phyloP scores from a whole-genome alignment of 2,888 invertebrate genomes.

The Choristoneura rosaceana region DNA sequence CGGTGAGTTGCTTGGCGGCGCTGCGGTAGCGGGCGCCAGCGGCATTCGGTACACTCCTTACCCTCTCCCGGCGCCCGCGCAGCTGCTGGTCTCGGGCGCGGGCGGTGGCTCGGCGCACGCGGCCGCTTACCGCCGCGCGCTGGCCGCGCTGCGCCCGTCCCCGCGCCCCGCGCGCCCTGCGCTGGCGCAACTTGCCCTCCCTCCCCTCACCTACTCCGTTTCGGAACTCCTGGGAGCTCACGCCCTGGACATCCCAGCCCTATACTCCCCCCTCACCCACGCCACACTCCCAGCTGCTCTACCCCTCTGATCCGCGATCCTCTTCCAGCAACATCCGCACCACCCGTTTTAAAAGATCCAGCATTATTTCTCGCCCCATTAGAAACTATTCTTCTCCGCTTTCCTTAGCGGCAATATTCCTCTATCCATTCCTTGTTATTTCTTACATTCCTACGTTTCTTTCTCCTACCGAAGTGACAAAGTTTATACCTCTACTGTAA shows the following conservation, averaged over 20 bases:
- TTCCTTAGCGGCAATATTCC: conserved; percentile 54
- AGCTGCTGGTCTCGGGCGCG: conserved; percentile 74
- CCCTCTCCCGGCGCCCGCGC: conserved; percentile 84
- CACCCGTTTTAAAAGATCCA: conserved; percentile 68
- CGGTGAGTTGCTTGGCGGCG: conserved; percentile 97
- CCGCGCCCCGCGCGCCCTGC: conserved; percentile 73
- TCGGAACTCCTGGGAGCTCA: conserved; percentile 87
- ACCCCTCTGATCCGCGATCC: conserved; percentile 82
- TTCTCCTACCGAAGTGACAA: conserved; percentile 64
- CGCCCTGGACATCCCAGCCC: conserved; percentile 90
- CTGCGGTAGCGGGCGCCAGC: conserved; percentile 84
- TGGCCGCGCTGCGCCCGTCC: conserved; percentile 75
- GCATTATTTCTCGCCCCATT: conserved; percentile 12
- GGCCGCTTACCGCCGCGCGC: conserved; percentile 75
- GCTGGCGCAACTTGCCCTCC: conserved; percentile 72
- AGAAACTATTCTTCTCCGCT: conserved; percentile 31
- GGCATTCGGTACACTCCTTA: conserved; percentile 88
- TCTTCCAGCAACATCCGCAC: conserved; percentile 81
- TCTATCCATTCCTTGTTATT: conserved; percentile 70
- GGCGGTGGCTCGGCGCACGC: conserved; percentile 70
- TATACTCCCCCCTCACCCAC: conserved; percentile 89
- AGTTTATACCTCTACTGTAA: conserved; percentile 59
- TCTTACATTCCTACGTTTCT: conserved; percentile 74
- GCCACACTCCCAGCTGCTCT: conserved; percentile 85
- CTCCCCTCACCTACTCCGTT: conserved; percentile 80